Evolutionary conservation across 1,140 invertebrate genomes (phyloP).

Genomic region (Halotydeus destructor): DNA sequence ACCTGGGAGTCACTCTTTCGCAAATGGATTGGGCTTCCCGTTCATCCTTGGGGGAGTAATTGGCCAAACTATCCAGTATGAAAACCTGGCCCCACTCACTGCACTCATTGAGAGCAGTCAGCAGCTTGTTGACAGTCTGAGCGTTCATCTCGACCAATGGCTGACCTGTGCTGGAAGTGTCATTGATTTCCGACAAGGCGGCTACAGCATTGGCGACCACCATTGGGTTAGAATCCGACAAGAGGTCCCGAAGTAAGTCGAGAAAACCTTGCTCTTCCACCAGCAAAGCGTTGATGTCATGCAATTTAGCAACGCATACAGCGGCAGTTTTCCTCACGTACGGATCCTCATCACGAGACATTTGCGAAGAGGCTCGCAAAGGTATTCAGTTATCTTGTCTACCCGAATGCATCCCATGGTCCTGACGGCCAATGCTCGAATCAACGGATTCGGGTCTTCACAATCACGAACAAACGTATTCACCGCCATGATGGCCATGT

Average conservation of each 20-base stretch:
- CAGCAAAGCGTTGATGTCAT: constrained; percentile 92
- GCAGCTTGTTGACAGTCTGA: constrained; percentile 89
- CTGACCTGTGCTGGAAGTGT: constrained; percentile 73
- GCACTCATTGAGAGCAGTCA: constrained; percentile 96
- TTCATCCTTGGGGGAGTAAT: constrained; percentile 91
- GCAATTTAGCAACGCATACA: constrained; percentile 95
- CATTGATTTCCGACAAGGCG: constrained; percentile 94
- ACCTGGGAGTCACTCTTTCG: constrained; percentile 86
- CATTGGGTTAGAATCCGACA: constrained; percentile 99
- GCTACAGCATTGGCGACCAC: constrained; percentile 98
- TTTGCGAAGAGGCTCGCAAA: constrained; percentile 93
- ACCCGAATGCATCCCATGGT: constrained; percentile 99
- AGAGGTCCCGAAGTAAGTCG: constrained; percentile 83
- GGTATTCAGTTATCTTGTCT: constrained; percentile 99
- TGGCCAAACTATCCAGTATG: constrained; percentile 90
- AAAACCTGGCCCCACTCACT: constrained; percentile 99
- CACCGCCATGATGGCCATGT: constrained; percentile 99
- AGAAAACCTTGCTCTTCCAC: constrained; percentile 97
- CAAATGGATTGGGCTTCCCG: constrained; percentile 98
- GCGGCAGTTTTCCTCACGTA: constrained; percentile 98
- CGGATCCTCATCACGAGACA: constrained; percentile 98
- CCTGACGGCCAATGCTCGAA: constrained; percentile 87
- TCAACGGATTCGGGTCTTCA: constrained; percentile 98
- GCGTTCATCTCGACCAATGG: constrained; percentile 92
- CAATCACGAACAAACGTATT: constrained; percentile 99